These are phyloP conservation scores for Himalopsyche anomala DNA, from an alignment of 2,888 invertebrate genomes.

Conservation along the genomic window DNA sequence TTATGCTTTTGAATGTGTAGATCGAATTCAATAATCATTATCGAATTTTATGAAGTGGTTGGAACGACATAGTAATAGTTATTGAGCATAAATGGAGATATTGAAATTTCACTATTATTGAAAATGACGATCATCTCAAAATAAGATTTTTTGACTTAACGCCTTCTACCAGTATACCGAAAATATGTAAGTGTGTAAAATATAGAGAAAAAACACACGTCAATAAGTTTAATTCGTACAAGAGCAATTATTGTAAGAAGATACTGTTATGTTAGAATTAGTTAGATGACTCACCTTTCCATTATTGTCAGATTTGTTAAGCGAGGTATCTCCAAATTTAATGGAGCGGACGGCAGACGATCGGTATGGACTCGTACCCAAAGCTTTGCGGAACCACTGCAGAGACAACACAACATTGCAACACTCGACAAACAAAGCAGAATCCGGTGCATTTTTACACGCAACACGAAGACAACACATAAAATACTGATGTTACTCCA, in stretches of 20 bases:
- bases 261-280: not conserved
- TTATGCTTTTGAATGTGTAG: no score
- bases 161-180: no score
- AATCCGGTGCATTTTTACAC: constrained; percentile 41
- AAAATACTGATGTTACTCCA: not conserved
- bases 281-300: constrained; percentile 30
- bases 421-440: constrained; percentile 50
- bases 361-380: constrained; percentile 50
- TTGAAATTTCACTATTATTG: no score
- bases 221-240: not conserved
- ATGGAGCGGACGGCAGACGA: constrained; percentile 74
- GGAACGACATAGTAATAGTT: no score
- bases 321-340: constrained; percentile 69
- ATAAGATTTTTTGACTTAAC: no score
- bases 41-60: no score
- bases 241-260: not conserved
- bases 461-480: constrained; percentile 36
- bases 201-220: no score
- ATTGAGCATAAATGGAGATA: no score
- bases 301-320: constrained; percentile 36
- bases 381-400: constrained; percentile 56
- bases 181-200: no score
- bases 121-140: no score
- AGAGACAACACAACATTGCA: constrained; percentile 56
- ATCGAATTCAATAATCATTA: no score